phyloP scores from a whole-genome alignment of 2,888 invertebrate species.

The Poecilobothrus nobilitatus region DNA sequence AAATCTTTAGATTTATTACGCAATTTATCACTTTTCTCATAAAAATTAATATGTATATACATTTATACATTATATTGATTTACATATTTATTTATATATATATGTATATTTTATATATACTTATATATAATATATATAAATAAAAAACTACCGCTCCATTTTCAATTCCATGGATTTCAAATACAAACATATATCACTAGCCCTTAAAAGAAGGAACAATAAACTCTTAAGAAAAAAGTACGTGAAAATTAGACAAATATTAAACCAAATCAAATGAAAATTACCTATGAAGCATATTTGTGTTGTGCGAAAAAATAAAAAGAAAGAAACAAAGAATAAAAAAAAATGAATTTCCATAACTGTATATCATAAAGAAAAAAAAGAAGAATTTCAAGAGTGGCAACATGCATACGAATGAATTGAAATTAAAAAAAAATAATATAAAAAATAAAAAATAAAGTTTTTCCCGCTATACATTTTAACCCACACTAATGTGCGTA shows the following conservation, averaged over 20 bases:
- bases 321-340: not conserved
- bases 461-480: too few species aligned
- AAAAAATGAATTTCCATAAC: not conserved
- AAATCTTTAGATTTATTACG: not conserved
- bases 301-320: not conserved
- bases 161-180: too few species aligned
- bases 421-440: not conserved
- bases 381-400: not conserved
- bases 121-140: too few species aligned
- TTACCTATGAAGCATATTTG: not conserved
- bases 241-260: not conserved
- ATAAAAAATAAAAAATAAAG: too few species aligned
- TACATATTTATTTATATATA: too few species aligned
- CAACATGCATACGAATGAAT: not conserved
- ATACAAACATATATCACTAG: too few species aligned
- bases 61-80: too few species aligned
- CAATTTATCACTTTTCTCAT: not conserved
- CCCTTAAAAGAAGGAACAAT: not conserved
- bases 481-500: too few species aligned
- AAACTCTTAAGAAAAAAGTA: not conserved
- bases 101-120: too few species aligned
- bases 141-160: too few species aligned
- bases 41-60: not conserved
- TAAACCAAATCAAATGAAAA: not conserved
- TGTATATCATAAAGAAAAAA: not conserved